Percentiles rank a stretch among this genome's conserved stretches.
phyloP scores from a whole-genome alignment of 2,113 vertebrate species.

The Epinephelus moara region DNA sequence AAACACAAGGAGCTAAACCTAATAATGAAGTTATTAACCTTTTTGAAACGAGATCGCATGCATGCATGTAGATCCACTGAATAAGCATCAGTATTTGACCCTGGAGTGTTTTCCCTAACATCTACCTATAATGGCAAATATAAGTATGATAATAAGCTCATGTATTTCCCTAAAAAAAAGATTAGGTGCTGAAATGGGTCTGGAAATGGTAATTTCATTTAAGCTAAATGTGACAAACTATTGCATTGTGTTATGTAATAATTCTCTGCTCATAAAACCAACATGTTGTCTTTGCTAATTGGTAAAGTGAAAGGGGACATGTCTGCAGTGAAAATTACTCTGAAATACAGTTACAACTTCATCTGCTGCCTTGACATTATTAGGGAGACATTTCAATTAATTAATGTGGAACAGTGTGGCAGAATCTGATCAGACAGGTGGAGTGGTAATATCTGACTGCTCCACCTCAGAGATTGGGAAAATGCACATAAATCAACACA shows the following conservation, averaged over 20 bases:
- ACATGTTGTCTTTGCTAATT: not conserved
- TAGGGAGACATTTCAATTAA: conserved; percentile 58
- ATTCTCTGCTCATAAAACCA: not conserved
- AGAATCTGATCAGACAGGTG: conserved; percentile 59
- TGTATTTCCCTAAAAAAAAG: not conserved
- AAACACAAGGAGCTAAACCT: no score
- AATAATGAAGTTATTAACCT: no score
- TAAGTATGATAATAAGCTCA: not conserved
- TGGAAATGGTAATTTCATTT: not conserved
- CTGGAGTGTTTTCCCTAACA: not conserved
- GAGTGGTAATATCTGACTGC: conserved; percentile 4
- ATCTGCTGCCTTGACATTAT: conserved; percentile 66
- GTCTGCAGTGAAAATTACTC: conserved; percentile 13
- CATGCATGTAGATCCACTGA: no score
- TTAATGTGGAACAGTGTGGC: conserved; percentile 48
- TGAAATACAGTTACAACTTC: conserved; percentile 51
- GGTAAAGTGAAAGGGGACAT: not conserved
- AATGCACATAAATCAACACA: conserved; percentile 20
- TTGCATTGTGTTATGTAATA: not conserved
- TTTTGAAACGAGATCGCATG: no score
- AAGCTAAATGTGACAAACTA: not conserved
- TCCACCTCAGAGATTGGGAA: not conserved
- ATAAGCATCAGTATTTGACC: no score
- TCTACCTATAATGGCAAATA: not conserved
- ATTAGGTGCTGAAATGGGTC: not conserved